A percentile compares a stretch with the other conserved stretches of the same genome.
Conservation (phyloP, 2,113 vertebrate genomes). For the Drymodes brunneopygia region DNA sequence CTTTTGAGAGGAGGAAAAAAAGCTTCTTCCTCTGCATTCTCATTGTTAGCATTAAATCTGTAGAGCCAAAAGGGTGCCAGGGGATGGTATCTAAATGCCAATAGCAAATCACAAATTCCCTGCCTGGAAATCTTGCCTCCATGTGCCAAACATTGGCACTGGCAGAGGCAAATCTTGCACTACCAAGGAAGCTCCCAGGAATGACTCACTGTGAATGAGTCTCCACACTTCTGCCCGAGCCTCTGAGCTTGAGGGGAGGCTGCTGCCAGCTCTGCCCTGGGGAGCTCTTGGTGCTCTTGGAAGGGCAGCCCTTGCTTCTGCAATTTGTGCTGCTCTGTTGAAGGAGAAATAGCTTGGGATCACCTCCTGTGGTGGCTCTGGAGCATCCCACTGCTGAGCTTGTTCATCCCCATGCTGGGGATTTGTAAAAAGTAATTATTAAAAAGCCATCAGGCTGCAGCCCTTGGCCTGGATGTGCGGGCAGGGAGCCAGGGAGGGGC, state of each 20-base stretch:
- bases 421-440: neutral
- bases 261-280: neutral
- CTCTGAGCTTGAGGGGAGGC: neutral
- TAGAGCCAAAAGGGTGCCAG: neutral
- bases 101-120: neutral
- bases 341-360: neutral
- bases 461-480: neutral
- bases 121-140: neutral
- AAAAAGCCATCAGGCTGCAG: neutral
- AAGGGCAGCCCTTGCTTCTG: neutral
- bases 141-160: neutral
- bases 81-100: neutral
- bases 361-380: neutral
- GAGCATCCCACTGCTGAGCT: neutral
- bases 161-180: neutral
- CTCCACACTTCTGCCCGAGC: accelerated
- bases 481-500: neutral
- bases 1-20: neutral
- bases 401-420: neutral
- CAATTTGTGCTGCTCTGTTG: neutral
- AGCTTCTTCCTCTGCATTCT: neutral
- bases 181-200: neutral
- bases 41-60: neutral
- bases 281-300: neutral
- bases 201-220: neutral